phyloP scores from a whole-genome alignment of 2,797 vertebrate species.

The Tadarida brasiliensis region DNA sequence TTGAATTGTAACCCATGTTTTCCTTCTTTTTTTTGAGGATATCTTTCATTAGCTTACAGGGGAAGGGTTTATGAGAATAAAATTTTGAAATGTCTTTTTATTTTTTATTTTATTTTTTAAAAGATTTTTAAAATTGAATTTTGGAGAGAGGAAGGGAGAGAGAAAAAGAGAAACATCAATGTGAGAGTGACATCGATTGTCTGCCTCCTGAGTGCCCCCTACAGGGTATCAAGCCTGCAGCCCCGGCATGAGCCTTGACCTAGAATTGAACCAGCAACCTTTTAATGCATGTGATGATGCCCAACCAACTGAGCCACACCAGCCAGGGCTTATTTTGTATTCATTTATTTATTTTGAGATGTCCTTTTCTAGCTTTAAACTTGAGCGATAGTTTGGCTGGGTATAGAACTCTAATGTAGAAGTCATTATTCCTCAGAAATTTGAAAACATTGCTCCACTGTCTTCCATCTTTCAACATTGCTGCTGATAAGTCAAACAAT shows the following conservation, averaged over 20 bases:
- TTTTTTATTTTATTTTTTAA: too few species aligned
- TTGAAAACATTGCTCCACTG: not conserved
- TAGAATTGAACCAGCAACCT: too few species aligned
- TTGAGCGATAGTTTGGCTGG: conserved; percentile 13
- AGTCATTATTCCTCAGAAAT: not conserved
- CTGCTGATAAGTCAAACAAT: not conserved
- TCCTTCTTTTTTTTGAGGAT: not conserved
- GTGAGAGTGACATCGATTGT: too few species aligned
- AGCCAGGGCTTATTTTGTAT: too few species aligned
- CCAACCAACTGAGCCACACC: too few species aligned
- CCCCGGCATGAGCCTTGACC: too few species aligned
- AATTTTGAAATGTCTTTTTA: not conserved
- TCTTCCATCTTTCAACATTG: not conserved
- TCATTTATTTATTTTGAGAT: not conserved
- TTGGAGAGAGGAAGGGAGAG: too few species aligned
- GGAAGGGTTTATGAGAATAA: conserved; percentile 1
- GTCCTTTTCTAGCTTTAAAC: not conserved
- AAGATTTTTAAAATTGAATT: too few species aligned
- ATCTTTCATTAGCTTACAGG: conserved; percentile 13
- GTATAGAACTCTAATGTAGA: conserved; percentile 20
- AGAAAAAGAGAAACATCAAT: too few species aligned
- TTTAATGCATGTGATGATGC: too few species aligned
- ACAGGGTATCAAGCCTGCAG: too few species aligned
- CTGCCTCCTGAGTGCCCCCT: too few species aligned
- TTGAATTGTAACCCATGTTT: not conserved